Evolutionary conservation across 2,113 vertebrate species (phyloP).

Genomic region (Diglossa brunneiventris): DNA sequence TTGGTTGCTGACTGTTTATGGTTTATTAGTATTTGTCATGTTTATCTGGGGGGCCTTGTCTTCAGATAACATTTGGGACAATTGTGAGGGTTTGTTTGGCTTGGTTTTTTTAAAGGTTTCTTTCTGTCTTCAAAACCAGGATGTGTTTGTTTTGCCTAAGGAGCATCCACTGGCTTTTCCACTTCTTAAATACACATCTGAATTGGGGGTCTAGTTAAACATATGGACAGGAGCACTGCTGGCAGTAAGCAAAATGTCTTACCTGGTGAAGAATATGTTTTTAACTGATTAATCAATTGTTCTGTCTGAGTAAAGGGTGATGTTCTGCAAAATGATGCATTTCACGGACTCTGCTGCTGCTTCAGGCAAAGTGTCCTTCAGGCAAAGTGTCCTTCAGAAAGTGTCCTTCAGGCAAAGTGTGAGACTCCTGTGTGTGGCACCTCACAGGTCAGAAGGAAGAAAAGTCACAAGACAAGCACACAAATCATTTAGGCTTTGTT

Average conservation of each 20-base stretch:
- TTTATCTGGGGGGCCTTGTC: not conserved
- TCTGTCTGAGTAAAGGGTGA: not conserved
- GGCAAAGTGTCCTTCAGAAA: not conserved
- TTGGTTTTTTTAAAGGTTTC: not conserved
- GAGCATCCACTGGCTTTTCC: not conserved
- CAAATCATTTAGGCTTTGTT: not conserved
- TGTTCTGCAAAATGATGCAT: not conserved
- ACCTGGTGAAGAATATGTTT: not conserved
- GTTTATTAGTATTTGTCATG: not conserved
- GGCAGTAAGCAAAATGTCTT: not conserved
- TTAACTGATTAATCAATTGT: not conserved
- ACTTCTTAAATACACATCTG: not conserved
- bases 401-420: not conserved
- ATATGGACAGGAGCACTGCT: rapidly evolving
- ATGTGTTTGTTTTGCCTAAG: not conserved
- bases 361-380: not conserved
- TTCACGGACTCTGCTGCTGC: not conserved
- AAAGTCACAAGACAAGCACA: not conserved
- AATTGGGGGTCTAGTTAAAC: not conserved
- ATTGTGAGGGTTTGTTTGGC: not conserved
- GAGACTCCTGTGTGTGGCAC: not conserved
- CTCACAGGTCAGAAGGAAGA: not conserved
- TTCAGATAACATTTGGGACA: not conserved
- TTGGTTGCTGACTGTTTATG: not conserved
- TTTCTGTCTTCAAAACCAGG: not conserved